Evolutionary conservation across 2,113 vertebrate species (phyloP).

Genomic region (Centropus bengalensis): DNA sequence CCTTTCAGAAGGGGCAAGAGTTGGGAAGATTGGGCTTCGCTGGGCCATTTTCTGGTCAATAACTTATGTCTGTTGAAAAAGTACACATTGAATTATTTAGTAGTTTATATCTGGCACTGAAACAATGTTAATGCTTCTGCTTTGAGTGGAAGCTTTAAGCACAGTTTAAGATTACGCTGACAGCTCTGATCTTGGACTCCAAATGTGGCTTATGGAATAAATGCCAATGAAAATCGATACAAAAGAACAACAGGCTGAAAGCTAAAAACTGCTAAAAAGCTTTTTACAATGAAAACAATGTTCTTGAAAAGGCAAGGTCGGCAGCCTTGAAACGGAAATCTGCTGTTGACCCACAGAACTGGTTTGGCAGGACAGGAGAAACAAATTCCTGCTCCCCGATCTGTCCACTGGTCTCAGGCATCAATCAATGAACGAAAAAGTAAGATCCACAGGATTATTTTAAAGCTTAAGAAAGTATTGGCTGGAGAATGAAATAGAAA

Average conservation of each 20-base stretch:
- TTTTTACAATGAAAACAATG: not conserved
- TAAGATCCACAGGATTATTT: not conserved
- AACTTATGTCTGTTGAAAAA: constrained; percentile 77
- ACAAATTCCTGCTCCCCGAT: not conserved
- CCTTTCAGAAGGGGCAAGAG: constrained; percentile 79
- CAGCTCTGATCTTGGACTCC: not conserved
- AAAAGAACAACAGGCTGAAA: not conserved
- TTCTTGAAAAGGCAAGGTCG: not conserved
- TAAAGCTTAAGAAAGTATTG: not conserved
- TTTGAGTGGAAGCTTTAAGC: constrained; percentile 7
- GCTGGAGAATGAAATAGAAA: not conserved
- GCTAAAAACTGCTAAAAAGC: not conserved
- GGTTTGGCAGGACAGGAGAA: constrained; percentile 1
- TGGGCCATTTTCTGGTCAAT: constrained; percentile 80
- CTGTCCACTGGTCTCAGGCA: not conserved
- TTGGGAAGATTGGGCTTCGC: constrained; percentile 75
- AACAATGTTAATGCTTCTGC: constrained; percentile 4
- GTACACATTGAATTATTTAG: constrained; percentile 63
- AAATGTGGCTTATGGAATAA: not conserved
- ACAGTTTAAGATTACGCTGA: not conserved
- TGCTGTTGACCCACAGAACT: not conserved
- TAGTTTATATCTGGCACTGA: constrained; percentile 34
- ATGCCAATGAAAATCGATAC: not conserved
- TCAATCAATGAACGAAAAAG: not conserved
- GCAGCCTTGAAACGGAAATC: not conserved